Base-by-base conservation (phyloP, 1,140 invertebrate genomes). In the Caerostris darwini region DNA sequence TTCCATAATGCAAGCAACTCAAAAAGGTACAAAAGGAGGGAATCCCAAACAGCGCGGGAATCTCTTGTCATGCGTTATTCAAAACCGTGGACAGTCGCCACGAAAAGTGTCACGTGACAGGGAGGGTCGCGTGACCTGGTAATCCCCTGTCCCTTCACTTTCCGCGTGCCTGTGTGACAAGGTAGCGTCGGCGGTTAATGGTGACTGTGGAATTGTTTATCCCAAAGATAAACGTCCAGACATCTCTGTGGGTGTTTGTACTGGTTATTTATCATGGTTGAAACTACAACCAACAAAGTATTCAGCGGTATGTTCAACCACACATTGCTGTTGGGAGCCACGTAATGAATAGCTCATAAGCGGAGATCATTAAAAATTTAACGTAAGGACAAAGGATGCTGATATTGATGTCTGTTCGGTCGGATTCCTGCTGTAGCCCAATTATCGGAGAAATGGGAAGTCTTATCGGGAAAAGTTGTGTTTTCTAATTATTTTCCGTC, bases 301-400 rank as follows among this genome's bases (percentile, higher is more conserved):
- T 12, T 77, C 19, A 34, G 69, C 69, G 69, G 14, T 77, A 34
- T 77, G 7, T 50, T 6, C 34, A 10, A 10, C 34, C n/a, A n/a
- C n/a, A n/a, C n/a, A n/a, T 77, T 34, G 12, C 34, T 77, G 12
- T 50, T 10, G 10, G 12, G 19, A 5, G 69, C 8, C n/a, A n/a
- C 0, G 69, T 77, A 77, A 77, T 77, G 69, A 77, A 77, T 77
- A 10, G 69, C 19, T 50, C 69, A 53, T 5, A 34, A 10, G 50
- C 7, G 69, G 10, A 12, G 34, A 77, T 77, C 69, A 34, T 77
- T 77, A 77, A 77, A 77, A 77, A 77, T 77, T 77, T 50, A 77
- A 34, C 19, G 69, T 50, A 4, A 50, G 34, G 19, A 77, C 34
- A 77, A 77, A 50, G 69, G 69, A 14, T 19, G 19, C n/a, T n/a